These are phyloP conservation scores for Sminthurinus signatus DNA, from an alignment of 1,140 invertebrate genomes.

Conservation along the genomic window DNA sequence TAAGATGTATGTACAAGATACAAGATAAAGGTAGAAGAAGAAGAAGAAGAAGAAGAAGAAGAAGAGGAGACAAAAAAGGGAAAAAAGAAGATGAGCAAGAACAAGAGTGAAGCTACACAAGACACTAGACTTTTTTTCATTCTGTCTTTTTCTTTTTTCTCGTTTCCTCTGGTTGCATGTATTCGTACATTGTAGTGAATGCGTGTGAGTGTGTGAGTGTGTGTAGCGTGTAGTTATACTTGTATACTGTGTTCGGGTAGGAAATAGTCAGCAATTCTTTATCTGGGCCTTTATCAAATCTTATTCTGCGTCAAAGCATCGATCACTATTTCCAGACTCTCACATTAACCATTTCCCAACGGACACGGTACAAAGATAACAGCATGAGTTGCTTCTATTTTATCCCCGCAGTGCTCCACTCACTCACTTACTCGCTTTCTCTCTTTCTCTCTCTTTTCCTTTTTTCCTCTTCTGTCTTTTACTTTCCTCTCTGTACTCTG, in stretches of 20 bases:
- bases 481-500: conserved; percentile 13
- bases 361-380: conserved; percentile 30
- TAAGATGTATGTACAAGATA: too few relatives aligned
- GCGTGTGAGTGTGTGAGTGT: background rate
- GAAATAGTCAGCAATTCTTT: conserved; percentile 40
- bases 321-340: conserved; percentile 35
- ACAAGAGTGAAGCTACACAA: too few relatives aligned
- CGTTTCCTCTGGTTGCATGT: background rate
- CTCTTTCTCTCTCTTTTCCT: background rate
- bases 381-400: conserved; percentile 16
- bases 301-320: conserved; percentile 37
- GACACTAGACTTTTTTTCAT: too few relatives aligned
- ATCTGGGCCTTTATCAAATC: conserved; percentile 38
- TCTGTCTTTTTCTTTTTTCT: too few relatives aligned
- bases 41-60: too few relatives aligned
- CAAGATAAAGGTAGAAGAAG: too few relatives aligned
- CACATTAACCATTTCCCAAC: conserved; percentile 35
- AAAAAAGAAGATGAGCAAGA: too few relatives aligned
- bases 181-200: background rate
- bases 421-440: background rate
- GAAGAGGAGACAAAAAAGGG: too few relatives aligned
- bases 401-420: conserved; percentile 2
- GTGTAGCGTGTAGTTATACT: background rate
- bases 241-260: conserved; percentile 6
- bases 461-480: conserved; percentile 7